phyloP scores from a whole-genome alignment of 2,113 vertebrate species.

The Sinocyclocheilus anshuiensis region DNA sequence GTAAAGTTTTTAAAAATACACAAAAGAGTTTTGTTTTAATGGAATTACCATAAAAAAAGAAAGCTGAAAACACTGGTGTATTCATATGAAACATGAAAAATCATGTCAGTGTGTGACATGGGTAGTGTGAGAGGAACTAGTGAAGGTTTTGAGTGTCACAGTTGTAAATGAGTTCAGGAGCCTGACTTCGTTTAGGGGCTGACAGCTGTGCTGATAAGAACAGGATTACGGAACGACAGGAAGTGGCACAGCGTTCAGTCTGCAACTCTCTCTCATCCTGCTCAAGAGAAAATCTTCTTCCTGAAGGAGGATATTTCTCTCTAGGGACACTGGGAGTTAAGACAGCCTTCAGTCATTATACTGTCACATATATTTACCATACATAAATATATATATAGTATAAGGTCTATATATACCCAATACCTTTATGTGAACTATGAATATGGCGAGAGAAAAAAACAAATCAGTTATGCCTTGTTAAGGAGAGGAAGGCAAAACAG shows the following conservation, averaged over 20 bases:
- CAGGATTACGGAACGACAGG: conserved; percentile 43
- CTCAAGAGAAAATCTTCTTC: conserved; percentile 12
- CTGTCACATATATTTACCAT: too few species aligned
- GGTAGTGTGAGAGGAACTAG: background rate
- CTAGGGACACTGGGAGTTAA: background rate
- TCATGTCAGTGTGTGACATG: background rate
- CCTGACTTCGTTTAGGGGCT: conserved; percentile 66
- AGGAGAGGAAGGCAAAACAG: too few species aligned
- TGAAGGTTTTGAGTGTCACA: conserved; percentile 28
- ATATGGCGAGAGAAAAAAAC: too few species aligned
- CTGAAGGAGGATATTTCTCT: conserved; percentile 5
- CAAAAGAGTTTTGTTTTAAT: background rate
- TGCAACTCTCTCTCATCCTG: conserved; percentile 61
- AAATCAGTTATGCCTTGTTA: too few species aligned
- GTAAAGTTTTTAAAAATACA: background rate
- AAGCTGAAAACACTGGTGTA: background rate
- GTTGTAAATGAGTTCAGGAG: conserved; percentile 59
- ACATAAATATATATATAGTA: too few species aligned
- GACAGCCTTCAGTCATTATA: too few species aligned
- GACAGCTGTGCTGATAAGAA: conserved; percentile 62
- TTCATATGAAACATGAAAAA: background rate
- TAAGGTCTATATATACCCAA: too few species aligned
- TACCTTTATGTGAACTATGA: too few species aligned
- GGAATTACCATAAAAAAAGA: background rate
- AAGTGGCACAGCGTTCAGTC: conserved; percentile 44